Base-by-base conservation (phyloP, 2,113 vertebrate genomes). In the Charadrius vociferus region DNA sequence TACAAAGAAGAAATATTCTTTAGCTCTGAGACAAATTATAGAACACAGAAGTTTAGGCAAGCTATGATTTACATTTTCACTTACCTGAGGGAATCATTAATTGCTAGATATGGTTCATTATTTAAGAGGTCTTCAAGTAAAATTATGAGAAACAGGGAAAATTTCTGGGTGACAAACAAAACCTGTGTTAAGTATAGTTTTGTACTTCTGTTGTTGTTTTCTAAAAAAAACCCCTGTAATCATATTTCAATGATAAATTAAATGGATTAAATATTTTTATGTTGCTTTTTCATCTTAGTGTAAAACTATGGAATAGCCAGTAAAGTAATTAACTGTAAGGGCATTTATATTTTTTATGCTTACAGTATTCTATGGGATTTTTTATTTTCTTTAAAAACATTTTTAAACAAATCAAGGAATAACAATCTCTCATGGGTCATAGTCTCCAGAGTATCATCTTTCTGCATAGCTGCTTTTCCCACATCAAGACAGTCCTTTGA, bases 41-140 rank as follows among this genome's bases (percentile, higher is more conserved):
- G 21, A 75, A 47, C 53, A 88, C 50, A 95, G 90, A 90, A 81
- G 59, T 83, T 86, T 87, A 66, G 90, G 59, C 58, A 96, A 97
- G 94, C 63, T 78, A 50, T 36, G 50, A 96, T 95, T 97, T 97
- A 92, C 83, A 89, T 97, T 94, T 94, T 93, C 27, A 70, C 66
- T 90, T 95, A 97, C 91, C 79, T 86, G 80, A 95, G 91, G 94
- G 79, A 94, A 93, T 88, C 74, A 88, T 91, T 96, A 97, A 95
- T 95, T 95, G 53, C 84, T 83, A 95, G 81, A 94, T 95, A 75
- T 5, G 4, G 55, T 94, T 95, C 79, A 86, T 95, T 96, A 95
- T 95, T 95, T 93, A 96, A 68, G 52, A 85, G 36, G 14, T 82
- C 72, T 89, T 93, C 78, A 78, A 88, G 45, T 70, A 92, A 94